Percentiles rank a stretch among this genome's conserved stretches.
phyloP scores from a whole-genome alignment of 92 coral and sea anemone species.

The Umimayanthus chanpuru region DNA sequence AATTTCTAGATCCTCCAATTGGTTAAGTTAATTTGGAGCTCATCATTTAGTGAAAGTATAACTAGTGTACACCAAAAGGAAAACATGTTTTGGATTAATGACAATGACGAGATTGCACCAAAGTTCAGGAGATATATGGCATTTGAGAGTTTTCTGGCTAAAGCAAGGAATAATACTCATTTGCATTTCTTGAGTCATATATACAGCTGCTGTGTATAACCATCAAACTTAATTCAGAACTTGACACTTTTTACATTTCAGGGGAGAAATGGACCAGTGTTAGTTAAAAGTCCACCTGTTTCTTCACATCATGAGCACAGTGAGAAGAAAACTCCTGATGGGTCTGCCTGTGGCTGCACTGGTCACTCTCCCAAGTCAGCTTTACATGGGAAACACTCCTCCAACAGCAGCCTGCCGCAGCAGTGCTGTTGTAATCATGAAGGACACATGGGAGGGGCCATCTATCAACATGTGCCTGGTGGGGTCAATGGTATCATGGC shows the following conservation, averaged over 20 bases:
- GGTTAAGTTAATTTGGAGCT: no score
- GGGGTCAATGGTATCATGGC: slow-evolving; percentile 64
- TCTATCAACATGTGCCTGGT: slow-evolving; percentile 73
- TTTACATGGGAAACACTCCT: slow-evolving; percentile 19
- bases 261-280: slow-evolving; percentile 21
- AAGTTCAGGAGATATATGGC: no score
- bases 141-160: no score
- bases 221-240: neutral
- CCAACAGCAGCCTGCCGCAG: slow-evolving; percentile 22
- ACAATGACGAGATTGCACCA: no score
- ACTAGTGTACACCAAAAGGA: no score
- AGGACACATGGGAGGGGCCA: slow-evolving; percentile 62
- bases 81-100: no score
- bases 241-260: neutral
- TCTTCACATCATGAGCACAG: slow-evolving; percentile 21
- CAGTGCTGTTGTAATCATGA: slow-evolving; percentile 77
- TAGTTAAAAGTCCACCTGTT: slow-evolving; percentile 3
- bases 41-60: no score
- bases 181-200: no score
- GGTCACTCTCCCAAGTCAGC: slow-evolving; percentile 49
- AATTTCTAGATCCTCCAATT: no score
- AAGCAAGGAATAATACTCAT: no score
- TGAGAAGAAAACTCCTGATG: slow-evolving; percentile 27
- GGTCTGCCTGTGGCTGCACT: slow-evolving; percentile 38
- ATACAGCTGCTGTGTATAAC: no score